Percentiles rank a stretch among this genome's conserved stretches.
These are phyloP conservation scores for Lycia hirtaria DNA, from an alignment of 2,888 invertebrate genomes.

Conservation along the genomic window DNA sequence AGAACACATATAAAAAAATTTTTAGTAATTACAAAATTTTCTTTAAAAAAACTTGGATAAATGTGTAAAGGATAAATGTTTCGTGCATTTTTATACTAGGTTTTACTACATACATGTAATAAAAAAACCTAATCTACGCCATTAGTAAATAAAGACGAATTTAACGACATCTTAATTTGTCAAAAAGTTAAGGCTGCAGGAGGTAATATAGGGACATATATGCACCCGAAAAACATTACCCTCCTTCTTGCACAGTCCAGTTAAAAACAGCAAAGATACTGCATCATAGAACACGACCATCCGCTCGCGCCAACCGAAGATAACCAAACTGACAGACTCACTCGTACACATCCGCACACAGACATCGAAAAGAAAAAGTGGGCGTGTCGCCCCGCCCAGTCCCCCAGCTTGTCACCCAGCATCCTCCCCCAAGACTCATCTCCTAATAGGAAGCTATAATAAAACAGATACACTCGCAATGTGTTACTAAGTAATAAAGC, in stretches of 20 bases:
- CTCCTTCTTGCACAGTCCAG: background rate
- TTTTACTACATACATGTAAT: too few relatives aligned
- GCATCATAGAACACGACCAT: background rate
- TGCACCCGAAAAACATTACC: too few relatives aligned
- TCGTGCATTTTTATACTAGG: too few relatives aligned
- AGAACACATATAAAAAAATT: too few relatives aligned
- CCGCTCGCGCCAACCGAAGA: conserved; percentile 34
- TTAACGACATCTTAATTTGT: too few relatives aligned
- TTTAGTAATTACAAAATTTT: too few relatives aligned
- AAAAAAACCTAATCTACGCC: too few relatives aligned
- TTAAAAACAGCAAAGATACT: background rate
- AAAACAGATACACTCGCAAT: conserved; percentile 80
- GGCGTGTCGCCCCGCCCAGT: conserved; percentile 83
- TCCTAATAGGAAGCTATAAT: conserved; percentile 79
- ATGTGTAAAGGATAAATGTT: too few relatives aligned
- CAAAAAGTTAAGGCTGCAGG: too few relatives aligned
- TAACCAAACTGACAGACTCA: conserved; percentile 51
- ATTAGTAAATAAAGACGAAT: too few relatives aligned
- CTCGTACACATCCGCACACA: conserved; percentile 56
- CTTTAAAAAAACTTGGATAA: too few relatives aligned
- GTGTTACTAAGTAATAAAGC: conserved; percentile 85
- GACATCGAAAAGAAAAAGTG: conserved; percentile 70
- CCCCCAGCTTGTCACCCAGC: conserved; percentile 64
- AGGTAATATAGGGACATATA: too few relatives aligned
- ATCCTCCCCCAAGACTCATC: conserved; percentile 74